Evolutionary conservation across 2,888 invertebrate species (phyloP).

Genomic region (Gastracanthus pulcherrimus): DNA sequence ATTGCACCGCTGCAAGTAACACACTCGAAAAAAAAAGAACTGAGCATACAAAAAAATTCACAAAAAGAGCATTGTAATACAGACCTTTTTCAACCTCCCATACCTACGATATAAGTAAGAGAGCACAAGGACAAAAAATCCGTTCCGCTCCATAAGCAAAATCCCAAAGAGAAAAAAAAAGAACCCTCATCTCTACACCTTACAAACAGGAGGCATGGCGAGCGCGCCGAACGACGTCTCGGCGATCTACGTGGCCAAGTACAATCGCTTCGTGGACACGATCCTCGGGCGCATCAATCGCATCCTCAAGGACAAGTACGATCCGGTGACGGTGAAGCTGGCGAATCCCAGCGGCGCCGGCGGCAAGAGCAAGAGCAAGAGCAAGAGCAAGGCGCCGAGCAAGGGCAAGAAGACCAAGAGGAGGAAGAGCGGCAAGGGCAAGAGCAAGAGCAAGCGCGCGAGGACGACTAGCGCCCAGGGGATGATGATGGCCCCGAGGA

Average conservation of each 20-base stretch:
- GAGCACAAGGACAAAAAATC: background rate
- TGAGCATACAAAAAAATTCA: no score
- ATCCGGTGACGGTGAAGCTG: slow-evolving; percentile 89
- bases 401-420: slow-evolving; percentile 56
- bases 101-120: no score
- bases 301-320: slow-evolving; percentile 88
- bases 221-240: slow-evolving; percentile 78
- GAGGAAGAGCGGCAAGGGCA: slow-evolving; percentile 60
- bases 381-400: slow-evolving; percentile 66
- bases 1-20: no score
- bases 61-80: no score
- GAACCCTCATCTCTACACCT: background rate
- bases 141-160: no score
- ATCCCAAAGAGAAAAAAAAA: slow-evolving; percentile 44
- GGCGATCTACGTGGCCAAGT: slow-evolving; percentile 87
- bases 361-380: slow-evolving; percentile 73
- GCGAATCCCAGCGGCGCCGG: slow-evolving; percentile 79
- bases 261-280: slow-evolving; percentile 91
- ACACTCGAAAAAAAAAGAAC: no score
- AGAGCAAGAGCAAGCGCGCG: slow-evolving; percentile 46
- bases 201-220: slow-evolving; percentile 50
- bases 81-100: no score
- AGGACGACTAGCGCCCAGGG: background rate
- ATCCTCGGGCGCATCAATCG: slow-evolving; percentile 90
- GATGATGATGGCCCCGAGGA: background rate